Percentiles rank a stretch among this genome's conserved stretches.
These are phyloP conservation scores for Sebastes baramenuke DNA, from an alignment of 2,797 vertebrate species.

Conservation along the genomic window DNA sequence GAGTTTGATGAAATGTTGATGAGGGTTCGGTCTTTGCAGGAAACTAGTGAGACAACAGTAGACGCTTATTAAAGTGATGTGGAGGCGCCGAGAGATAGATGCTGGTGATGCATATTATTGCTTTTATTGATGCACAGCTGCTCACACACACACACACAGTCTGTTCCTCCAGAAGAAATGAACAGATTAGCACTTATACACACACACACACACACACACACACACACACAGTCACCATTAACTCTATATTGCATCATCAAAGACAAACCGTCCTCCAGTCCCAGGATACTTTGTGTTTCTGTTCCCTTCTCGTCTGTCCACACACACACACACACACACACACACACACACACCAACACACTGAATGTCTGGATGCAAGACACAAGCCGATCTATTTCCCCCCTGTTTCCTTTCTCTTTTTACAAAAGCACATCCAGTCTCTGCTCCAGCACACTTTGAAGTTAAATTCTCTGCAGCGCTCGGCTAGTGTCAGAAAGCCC, in stretches of 20 bases:
- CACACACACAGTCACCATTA: slow-evolving; percentile 26
- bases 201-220: neutral
- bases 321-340: slow-evolving; percentile 11
- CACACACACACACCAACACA: neutral
- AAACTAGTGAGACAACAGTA: neutral
- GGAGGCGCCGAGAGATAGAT: neutral
- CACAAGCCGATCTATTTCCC: slow-evolving; percentile 27
- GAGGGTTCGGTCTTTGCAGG: neutral
- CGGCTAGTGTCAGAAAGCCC: slow-evolving; percentile 46
- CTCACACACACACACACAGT: neutral
- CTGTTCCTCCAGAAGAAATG: neutral
- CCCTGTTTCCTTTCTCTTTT: neutral
- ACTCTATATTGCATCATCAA: slow-evolving; percentile 70
- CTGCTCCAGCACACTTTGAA: slow-evolving; percentile 61
- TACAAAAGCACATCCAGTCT: slow-evolving; percentile 30
- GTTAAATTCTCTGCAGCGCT: slow-evolving; percentile 26
- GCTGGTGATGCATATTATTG: neutral
- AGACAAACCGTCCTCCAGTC: slow-evolving; percentile 47
- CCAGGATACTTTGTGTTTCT: slow-evolving; percentile 50
- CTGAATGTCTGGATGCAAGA: slow-evolving; percentile 25
- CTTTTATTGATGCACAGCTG: slow-evolving; percentile 6
- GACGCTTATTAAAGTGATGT: neutral
- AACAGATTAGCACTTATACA: neutral
- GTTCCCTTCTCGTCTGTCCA: slow-evolving; percentile 48
- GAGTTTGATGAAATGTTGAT: slow-evolving; percentile 11